Evolutionary conservation across 1,140 invertebrate species (phyloP).

Genomic region (Drosophila rhopaloa): DNA sequence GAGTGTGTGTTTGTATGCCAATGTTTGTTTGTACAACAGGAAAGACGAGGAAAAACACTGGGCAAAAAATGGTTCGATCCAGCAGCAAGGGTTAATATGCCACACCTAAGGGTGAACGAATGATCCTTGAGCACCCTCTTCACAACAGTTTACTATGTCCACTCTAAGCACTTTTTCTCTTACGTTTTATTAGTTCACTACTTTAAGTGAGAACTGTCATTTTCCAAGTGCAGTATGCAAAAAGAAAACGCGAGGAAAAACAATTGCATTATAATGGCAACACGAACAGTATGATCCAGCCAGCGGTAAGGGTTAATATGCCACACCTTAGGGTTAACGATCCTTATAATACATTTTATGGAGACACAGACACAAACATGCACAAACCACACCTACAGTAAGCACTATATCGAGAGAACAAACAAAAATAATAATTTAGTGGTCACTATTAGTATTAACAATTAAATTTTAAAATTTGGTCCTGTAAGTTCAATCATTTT

Average conservation of each 20-base stretch:
- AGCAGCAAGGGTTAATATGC: conserved; percentile 25
- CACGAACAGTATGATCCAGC: neutral
- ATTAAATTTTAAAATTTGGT: too few relatives aligned
- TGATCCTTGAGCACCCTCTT: conserved; percentile 2
- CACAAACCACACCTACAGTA: conserved; percentile 10
- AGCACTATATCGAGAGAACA: conserved; percentile 3
- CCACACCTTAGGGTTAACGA: conserved; percentile 40
- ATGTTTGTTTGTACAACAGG: conserved; percentile 29
- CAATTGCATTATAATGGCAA: neutral
- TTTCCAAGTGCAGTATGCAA: conserved; percentile 4
- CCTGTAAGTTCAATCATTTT: too few relatives aligned
- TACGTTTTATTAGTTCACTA: too few relatives aligned
- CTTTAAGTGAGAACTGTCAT: neutral
- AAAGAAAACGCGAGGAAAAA: conserved; percentile 5
- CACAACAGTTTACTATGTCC: too few relatives aligned
- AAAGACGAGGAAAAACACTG: conserved; percentile 22
- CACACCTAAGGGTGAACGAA: conserved; percentile 34
- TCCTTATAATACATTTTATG: conserved; percentile 11
- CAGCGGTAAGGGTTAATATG: conserved; percentile 26
- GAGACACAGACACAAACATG: neutral
- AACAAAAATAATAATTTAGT: too few relatives aligned
- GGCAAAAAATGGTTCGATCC: conserved; percentile 14
- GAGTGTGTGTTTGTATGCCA: conserved; percentile 24
- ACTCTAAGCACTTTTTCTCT: too few relatives aligned
- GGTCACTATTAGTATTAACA: too few relatives aligned